Conservation (phyloP, 2,797 vertebrate genomes). For the Sebastes cheni region DNA sequence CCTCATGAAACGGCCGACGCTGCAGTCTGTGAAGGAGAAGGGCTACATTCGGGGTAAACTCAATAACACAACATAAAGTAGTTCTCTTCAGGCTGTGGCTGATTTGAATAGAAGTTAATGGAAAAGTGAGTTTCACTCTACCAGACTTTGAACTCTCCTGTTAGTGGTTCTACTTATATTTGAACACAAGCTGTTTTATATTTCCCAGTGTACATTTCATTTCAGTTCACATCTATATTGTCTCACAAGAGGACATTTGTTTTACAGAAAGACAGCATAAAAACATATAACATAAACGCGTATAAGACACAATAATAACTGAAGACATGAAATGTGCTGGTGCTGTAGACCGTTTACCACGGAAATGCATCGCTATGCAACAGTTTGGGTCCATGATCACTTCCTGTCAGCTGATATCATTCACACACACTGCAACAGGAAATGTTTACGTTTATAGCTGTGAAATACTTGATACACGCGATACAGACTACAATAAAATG, state of each 20-base stretch:
- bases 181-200: not conserved
- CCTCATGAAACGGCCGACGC: constrained; percentile 89
- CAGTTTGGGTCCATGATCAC: too few species aligned
- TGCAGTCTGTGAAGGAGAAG: constrained; percentile 92
- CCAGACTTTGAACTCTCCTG: not conserved
- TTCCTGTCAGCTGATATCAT: too few species aligned
- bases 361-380: too few species aligned
- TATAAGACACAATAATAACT: not conserved
- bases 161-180: not conserved
- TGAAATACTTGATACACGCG: not conserved
- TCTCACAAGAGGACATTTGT: not conserved
- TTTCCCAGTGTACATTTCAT: not conserved
- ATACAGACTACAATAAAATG: not conserved
- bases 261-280: not conserved
- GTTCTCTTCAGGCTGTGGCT: not conserved
- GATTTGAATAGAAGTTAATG: constrained; percentile 5
- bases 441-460: too few species aligned
- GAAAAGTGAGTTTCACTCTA: not conserved
- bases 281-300: not conserved
- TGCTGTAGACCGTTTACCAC: not conserved
- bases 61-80: not conserved
- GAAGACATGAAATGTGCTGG: not conserved
- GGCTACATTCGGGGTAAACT: constrained; percentile 88
- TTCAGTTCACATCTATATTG: not conserved
- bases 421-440: too few species aligned